These are phyloP conservation scores for Andrena chrysosceles DNA, from an alignment of 2,888 invertebrate genomes.

Conservation along the genomic window DNA sequence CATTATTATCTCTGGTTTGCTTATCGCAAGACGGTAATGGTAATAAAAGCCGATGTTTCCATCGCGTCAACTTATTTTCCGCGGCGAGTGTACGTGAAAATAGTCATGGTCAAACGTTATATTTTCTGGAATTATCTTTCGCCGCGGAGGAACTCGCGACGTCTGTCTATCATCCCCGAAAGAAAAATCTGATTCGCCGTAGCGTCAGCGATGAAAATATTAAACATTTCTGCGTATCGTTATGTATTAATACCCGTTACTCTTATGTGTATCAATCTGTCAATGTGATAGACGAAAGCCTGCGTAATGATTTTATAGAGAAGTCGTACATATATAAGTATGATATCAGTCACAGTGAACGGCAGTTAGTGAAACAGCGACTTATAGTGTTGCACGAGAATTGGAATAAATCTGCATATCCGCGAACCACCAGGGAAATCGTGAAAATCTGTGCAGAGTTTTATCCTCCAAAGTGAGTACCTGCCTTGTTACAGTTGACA, in stretches of 20 bases:
- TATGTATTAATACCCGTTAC: not conserved
- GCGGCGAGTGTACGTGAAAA: not conserved
- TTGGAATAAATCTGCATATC: not conserved
- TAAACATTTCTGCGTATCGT: slow-evolving; percentile 65
- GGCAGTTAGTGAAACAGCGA: slow-evolving; percentile 50
- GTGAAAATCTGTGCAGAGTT: not conserved
- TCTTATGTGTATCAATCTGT: slow-evolving; percentile 4
- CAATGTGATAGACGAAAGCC: slow-evolving; percentile 24
- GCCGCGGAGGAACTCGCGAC: not conserved
- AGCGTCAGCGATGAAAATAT: slow-evolving; percentile 41
- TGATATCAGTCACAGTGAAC: slow-evolving; percentile 34
- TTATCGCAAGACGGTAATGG: too few species aligned
- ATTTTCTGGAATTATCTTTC: slow-evolving; percentile 36
- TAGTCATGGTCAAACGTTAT: slow-evolving; percentile 36
- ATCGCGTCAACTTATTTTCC: too few species aligned
- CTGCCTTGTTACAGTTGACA: too few species aligned
- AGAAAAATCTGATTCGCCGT: slow-evolving; percentile 25
- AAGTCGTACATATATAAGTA: slow-evolving; percentile 52
- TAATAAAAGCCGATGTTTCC: too few species aligned
- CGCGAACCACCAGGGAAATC: not conserved
- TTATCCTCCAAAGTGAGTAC: slow-evolving; percentile 37
- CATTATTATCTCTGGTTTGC: too few species aligned
- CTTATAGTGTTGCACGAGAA: slow-evolving; percentile 20
- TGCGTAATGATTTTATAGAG: slow-evolving; percentile 29
- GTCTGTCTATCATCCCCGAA: not conserved